Base-by-base conservation (phyloP, 2,113 vertebrate genomes). In the Tricholaema leucomelas region DNA sequence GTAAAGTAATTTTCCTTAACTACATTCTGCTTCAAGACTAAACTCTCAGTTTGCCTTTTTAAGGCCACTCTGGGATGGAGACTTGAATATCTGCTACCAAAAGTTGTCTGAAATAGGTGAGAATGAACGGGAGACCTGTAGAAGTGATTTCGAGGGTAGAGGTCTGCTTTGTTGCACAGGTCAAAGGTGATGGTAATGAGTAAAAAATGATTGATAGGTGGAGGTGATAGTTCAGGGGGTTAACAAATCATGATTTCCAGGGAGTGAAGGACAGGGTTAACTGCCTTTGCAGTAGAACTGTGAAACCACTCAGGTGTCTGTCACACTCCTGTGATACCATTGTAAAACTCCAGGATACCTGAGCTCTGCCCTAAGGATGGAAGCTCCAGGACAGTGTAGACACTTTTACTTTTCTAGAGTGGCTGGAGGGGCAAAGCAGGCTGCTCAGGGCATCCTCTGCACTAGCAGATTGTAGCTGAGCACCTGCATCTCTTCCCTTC, bases 311-410 rank as follows among this genome's bases (percentile, higher is more conserved):
- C 12, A 15, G 38, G 18, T 77, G 30, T 11, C 44, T 74, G 0
- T 31, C 44, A 12, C 18, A 33, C 56, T 10, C 10, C 10, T 23
- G 24, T 60, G 8, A 14, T 15, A 31, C 27, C 19, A 4, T 12
- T 72, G 36, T 52, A n/a, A 63, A 80, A 21, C 28, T 44, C 8
- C 0, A 12, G 46, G 50, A 3, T 21, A 19, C 11, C 35, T 0
- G 4, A 63, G 55, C 18, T 67, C 59, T 55, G 15, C 33, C 36
- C 2, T 12, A 5, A 54, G 10, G 1, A 4, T 35, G 46, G 70
- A 28, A n/a, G 17, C 10, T 67, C 15, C 46, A 72, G 79, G 74
- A 17, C 19, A 1, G 33, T 30, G 16, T 4, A 16, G 48, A n/a
- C 80, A 40, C 28, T 50, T 67, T 4, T 66, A 1, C 52, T 60